Evolutionary conservation across 92 coral and sea anemone species (phyloP), one percentile per base, ranked within the genome.

Genomic region (Siderastrea radians): DNA sequence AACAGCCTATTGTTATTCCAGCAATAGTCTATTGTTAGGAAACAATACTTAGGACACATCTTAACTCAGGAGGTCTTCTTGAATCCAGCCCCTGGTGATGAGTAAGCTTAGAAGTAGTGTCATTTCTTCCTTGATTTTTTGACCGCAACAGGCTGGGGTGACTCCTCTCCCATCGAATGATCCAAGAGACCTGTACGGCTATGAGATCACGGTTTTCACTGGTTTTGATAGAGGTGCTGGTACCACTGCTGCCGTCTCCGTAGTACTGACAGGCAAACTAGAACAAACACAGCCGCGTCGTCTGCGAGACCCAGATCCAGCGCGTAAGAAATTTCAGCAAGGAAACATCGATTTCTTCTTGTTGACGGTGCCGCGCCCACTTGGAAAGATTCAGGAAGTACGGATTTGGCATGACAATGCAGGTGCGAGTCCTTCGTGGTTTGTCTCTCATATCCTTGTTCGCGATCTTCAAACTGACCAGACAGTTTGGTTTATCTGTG

Each of bases 101-200:
- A 26, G 38, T 26, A 0, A 26, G 38, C 0, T 26, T 0, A 26
- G 38, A 26, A 26, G 38, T 26, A 26, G 38, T 26, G 38, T 26
- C 38, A 26, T 26, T 26, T 26, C 0, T 26, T 26, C 38, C 38
- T 26, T 26, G 38, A 26, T 15, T 1, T 64, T 73, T 15, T 83
- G 43, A 26, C 44, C 67, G 46, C 81, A 78, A 4, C 74, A 96
- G 99, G 77, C 92, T 68, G 99, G 98, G 1, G 92, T 96, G 44
- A 91, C 93, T 61, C 99, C 98, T 47, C 85, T 96, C n/a, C 94
- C 98, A 3, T 89, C 94, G n/a, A 96, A 96, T 74, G 98, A 96
- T 83, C 96, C 99, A 49, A 92, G 99, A 12, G 99, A 96, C 64
- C 71, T 76, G 15, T 96, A 77, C 87, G 87, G 95, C 5, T 96